Conservation (phyloP, 53 echinoderm and acorn worm genomes). For the Patiria pectinifera region DNA sequence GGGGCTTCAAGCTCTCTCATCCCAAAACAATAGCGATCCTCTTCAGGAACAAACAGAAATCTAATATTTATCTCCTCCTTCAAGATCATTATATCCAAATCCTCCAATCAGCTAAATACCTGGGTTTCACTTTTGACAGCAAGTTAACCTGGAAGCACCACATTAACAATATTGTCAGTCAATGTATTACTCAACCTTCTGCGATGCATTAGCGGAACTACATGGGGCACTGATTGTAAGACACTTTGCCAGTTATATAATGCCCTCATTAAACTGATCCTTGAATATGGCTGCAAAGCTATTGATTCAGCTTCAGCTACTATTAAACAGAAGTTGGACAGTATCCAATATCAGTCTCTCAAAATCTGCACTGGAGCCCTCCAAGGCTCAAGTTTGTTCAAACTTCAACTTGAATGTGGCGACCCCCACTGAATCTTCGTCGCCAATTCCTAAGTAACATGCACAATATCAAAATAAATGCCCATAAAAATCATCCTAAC, state of each 20-base stretch:
- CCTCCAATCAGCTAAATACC: not conserved
- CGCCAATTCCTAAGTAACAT: not conserved
- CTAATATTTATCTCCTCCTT: not conserved
- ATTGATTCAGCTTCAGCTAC: conserved; percentile 35
- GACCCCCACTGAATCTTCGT: conserved; percentile 32
- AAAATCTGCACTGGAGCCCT: conserved; percentile 62
- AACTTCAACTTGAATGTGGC: conserved; percentile 27
- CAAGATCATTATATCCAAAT: not conserved
- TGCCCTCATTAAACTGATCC: conserved; percentile 29
- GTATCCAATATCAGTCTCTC: conserved; percentile 52
- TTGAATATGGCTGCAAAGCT: conserved; percentile 56
- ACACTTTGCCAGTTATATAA: conserved; percentile 14
- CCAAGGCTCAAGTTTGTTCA: not conserved
- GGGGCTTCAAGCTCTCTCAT: conserved; percentile 11
- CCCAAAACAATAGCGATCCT: conserved; percentile 14
- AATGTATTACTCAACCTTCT: conserved; percentile 54
- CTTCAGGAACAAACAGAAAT: not conserved
- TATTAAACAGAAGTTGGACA: conserved; percentile 8
- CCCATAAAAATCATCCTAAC: not conserved
- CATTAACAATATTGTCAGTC: conserved; percentile 16
- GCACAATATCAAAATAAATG: not conserved
- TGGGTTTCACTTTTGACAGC: conserved; percentile 28
- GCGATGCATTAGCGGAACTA: conserved; percentile 8
- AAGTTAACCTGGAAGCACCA: conserved; percentile 49
- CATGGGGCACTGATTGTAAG: conserved; percentile 42